Percentiles rank a stretch among this genome's conserved stretches.
phyloP scores from a whole-genome alignment of 2,797 vertebrate species.

The Pampus argenteus region DNA sequence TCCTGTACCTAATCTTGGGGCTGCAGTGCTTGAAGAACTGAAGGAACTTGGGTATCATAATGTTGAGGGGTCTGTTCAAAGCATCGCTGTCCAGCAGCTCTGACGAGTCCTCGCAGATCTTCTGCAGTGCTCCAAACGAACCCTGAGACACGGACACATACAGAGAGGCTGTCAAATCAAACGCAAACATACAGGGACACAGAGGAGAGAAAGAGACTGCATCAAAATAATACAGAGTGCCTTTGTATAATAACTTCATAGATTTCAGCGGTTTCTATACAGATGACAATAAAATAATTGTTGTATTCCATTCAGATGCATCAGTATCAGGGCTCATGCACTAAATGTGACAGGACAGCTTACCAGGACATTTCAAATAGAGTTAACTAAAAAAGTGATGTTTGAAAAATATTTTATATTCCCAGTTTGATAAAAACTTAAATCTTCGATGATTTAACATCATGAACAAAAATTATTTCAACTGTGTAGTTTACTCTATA shows the following conservation, averaged over 20 bases:
- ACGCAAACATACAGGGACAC: constrained; percentile 73
- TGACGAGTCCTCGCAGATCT: constrained; percentile 96
- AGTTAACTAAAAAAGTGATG: too few relatives aligned
- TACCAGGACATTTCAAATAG: not conserved
- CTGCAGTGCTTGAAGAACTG: constrained; percentile 98
- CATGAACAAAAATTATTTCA: too few relatives aligned
- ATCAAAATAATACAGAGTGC: constrained; percentile 59
- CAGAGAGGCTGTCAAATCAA: constrained; percentile 79
- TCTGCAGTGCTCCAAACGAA: constrained; percentile 95
- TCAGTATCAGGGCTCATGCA: too few relatives aligned
- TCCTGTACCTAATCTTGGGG: constrained; percentile 92
- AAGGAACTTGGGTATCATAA: constrained; percentile 98
- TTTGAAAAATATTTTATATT: not conserved
- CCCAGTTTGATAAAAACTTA: too few relatives aligned
- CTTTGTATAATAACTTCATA: too few relatives aligned
- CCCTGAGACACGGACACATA: constrained; percentile 86
- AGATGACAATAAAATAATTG: not conserved
- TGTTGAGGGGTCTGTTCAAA: constrained; percentile 93
- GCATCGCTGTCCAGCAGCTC: constrained; percentile 96
- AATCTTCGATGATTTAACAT: too few relatives aligned
- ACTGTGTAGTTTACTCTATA: too few relatives aligned
- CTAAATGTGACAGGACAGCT: not conserved
- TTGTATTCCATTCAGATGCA: too few relatives aligned
- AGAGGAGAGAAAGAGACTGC: constrained; percentile 64
- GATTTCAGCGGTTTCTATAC: not conserved